phyloP scores from a whole-genome alignment of 2,797 vertebrate genomes.

The Propithecus deckenii region DNA sequence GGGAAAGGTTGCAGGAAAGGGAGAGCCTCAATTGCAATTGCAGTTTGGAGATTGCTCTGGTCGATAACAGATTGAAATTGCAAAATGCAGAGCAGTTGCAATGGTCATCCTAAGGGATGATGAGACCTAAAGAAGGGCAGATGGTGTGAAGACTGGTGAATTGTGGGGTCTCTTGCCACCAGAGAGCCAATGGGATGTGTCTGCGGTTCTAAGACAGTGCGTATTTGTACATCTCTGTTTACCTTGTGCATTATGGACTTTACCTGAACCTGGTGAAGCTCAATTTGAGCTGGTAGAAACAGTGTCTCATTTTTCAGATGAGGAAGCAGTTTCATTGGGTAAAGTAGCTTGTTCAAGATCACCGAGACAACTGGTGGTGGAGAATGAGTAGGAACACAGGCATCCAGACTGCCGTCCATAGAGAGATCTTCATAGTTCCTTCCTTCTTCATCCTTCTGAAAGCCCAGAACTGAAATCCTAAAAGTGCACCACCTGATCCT shows the following conservation, averaged over 20 bases:
- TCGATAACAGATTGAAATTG: neutral
- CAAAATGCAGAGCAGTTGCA: neutral
- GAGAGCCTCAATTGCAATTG: neutral
- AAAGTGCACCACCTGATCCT: neutral
- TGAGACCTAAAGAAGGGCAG: neutral
- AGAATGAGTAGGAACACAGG: neutral
- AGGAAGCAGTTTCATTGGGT: neutral
- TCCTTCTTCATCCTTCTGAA: neutral
- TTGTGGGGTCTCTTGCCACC: neutral
- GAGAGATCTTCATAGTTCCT: neutral
- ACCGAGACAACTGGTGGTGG: neutral
- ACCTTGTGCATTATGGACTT: neutral
- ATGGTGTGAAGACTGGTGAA: neutral
- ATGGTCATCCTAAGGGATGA: neutral
- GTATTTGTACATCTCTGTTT: too few species aligned
- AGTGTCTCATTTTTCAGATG: neutral
- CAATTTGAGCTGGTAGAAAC: neutral
- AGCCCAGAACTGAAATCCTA: neutral
- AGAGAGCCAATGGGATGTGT: too few species aligned
- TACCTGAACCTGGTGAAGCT: rapidly evolving
- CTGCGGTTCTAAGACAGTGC: neutral
- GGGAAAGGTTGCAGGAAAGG: neutral
- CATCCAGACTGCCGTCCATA: neutral
- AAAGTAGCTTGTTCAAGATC: neutral
- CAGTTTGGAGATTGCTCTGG: neutral